A percentile compares a stretch with the other conserved stretches of the same genome.
Conservation (phyloP, 2,888 invertebrate genomes). For the Euplagia quadripunctaria region DNA sequence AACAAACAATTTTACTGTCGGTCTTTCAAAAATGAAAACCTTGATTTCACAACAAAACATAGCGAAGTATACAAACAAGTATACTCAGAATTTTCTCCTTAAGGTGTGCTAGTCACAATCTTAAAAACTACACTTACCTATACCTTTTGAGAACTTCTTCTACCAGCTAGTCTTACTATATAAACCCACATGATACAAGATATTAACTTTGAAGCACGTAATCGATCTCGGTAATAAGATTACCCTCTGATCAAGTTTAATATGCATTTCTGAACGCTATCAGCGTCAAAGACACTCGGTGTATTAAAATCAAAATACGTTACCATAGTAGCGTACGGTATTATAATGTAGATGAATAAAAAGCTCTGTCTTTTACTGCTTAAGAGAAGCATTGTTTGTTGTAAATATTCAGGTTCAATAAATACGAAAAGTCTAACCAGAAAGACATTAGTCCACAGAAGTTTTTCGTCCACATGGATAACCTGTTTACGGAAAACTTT, state of each 20-base stretch:
- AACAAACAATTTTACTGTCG: too few relatives aligned
- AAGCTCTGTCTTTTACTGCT: neutral
- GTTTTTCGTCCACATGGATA: too few relatives aligned
- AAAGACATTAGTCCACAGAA: too few relatives aligned
- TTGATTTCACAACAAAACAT: too few relatives aligned
- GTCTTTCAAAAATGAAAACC: too few relatives aligned
- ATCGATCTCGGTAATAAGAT: neutral
- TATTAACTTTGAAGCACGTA: neutral
- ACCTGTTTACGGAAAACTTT: too few relatives aligned
- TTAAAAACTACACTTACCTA: too few relatives aligned
- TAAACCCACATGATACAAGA: neutral
- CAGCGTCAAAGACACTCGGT: neutral
- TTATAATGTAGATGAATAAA: neutral
- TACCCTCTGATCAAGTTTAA: neutral
- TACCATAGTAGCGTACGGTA: neutral
- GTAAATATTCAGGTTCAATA: neutral
- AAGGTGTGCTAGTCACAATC: too few relatives aligned
- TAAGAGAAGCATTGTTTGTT: neutral
- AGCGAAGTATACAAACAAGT: too few relatives aligned
- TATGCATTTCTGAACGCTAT: neutral
- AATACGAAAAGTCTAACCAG: neutral
- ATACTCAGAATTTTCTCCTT: too few relatives aligned
- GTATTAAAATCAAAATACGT: neutral
- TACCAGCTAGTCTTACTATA: too few relatives aligned
- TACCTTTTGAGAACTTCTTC: too few relatives aligned